phyloP scores from a whole-genome alignment of 2,113 vertebrate genomes.

The Pteruthius melanotis region DNA sequence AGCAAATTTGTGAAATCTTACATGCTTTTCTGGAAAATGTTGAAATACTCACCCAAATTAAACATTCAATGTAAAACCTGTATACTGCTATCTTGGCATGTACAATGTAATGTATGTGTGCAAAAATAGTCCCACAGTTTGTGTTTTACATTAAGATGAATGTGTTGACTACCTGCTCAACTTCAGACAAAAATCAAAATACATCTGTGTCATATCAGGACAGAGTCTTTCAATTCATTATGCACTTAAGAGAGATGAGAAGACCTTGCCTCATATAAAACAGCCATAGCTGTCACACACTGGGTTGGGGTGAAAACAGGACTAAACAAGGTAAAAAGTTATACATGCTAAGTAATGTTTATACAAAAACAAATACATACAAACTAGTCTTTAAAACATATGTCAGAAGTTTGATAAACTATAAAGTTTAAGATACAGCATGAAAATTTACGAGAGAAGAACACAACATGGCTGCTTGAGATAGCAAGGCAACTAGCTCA shows the following conservation, averaged over 20 bases:
- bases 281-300: neutral
- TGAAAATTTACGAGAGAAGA: neutral
- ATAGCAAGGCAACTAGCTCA: neutral
- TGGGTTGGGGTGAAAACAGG: neutral
- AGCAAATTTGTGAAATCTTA: neutral
- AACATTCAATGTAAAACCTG: accelerated
- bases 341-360: neutral
- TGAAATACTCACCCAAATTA: neutral
- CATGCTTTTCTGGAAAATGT: accelerated
- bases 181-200: neutral
- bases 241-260: neutral
- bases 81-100: neutral
- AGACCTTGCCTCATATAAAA: neutral
- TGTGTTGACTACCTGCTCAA: neutral
- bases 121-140: neutral
- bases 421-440: neutral
- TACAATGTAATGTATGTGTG: neutral
- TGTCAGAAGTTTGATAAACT: neutral
- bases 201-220: neutral
- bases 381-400: neutral
- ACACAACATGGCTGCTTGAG: neutral
- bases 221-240: neutral
- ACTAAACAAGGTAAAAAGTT: neutral
- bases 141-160: neutral
- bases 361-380: neutral